phyloP scores from a whole-genome alignment of 2,797 vertebrate species.

The Percopsis omiscomaycus region DNA sequence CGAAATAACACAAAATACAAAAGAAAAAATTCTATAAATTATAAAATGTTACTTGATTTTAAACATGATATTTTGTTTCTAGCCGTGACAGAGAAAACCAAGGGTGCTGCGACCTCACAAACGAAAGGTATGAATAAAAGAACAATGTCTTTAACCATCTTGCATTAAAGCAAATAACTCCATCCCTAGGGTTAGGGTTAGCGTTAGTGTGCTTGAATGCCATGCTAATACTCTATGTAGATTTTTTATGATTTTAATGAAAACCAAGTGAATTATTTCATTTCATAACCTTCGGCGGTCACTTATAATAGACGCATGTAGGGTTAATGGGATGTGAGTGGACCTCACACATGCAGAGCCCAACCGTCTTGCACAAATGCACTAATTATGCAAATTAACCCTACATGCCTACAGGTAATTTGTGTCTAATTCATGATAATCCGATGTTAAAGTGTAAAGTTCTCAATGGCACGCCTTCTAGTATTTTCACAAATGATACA shows the following conservation, averaged over 20 bases:
- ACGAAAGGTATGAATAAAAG: slow-evolving; percentile 49
- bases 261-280: slow-evolving; percentile 9
- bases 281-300: slow-evolving; percentile 18
- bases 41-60: not conserved
- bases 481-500: slow-evolving; percentile 1
- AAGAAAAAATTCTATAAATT: not conserved
- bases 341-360: not conserved
- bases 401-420: slow-evolving; percentile 38
- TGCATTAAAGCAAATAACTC: not conserved
- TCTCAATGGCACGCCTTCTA: not conserved
- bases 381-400: slow-evolving; percentile 38
- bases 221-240: too few relatives aligned
- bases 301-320: not conserved
- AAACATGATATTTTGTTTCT: slow-evolving; percentile 23
- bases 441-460: slow-evolving; percentile 1
- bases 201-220: too few relatives aligned
- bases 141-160: not conserved
- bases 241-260: too few relatives aligned
- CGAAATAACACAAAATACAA: not conserved
- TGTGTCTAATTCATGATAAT: slow-evolving; percentile 9
- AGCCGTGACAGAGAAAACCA: slow-evolving; percentile 53
- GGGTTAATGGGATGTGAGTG: not conserved
- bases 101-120: slow-evolving; percentile 20
- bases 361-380: slow-evolving; percentile 12
- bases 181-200: too few relatives aligned